Percentiles rank a stretch among this genome's conserved stretches.
These are phyloP conservation scores for Pheosia gnoma DNA, from an alignment of 2,888 invertebrate genomes.

Conservation along the genomic window DNA sequence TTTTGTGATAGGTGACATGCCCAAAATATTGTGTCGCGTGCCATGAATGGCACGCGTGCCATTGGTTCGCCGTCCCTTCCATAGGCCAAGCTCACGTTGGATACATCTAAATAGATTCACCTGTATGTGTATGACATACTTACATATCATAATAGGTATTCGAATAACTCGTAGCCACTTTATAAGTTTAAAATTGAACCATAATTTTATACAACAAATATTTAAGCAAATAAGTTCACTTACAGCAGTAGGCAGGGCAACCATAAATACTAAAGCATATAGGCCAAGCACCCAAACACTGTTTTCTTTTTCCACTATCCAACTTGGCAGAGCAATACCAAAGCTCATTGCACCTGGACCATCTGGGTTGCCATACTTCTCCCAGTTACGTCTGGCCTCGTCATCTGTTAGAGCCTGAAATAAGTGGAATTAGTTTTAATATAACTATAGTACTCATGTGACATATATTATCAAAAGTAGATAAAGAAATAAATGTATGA, in stretches of 20 bases:
- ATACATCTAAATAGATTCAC: no score
- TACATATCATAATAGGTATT: no score
- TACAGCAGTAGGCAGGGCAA: slow-evolving; percentile 94
- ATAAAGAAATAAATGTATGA: slow-evolving; percentile 4
- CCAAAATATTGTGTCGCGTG: no score
- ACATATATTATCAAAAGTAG: background rate
- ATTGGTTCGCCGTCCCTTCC: no score
- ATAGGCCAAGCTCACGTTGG: no score
- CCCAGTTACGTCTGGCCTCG: slow-evolving; percentile 98
- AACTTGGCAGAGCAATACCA: slow-evolving; percentile 99
- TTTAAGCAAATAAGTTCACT: slow-evolving; percentile 50
- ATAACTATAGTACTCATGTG: background rate
- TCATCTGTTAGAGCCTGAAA: slow-evolving; percentile 96
- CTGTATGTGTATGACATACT: no score
- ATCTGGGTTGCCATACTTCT: slow-evolving; percentile 99
- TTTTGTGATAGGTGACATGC: no score
- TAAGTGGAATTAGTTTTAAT: slow-evolving; percentile 6
- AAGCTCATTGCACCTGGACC: slow-evolving; percentile 99
- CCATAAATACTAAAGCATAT: slow-evolving; percentile 98
- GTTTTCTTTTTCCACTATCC: slow-evolving; percentile 99
- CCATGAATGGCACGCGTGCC: no score
- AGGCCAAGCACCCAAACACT: slow-evolving; percentile 98
- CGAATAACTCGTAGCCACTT: no score
- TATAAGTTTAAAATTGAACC: no score
- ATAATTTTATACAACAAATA: no score